Conservation (phyloP, 2,888 invertebrate species). For the Drosophila pegasa region DNA sequence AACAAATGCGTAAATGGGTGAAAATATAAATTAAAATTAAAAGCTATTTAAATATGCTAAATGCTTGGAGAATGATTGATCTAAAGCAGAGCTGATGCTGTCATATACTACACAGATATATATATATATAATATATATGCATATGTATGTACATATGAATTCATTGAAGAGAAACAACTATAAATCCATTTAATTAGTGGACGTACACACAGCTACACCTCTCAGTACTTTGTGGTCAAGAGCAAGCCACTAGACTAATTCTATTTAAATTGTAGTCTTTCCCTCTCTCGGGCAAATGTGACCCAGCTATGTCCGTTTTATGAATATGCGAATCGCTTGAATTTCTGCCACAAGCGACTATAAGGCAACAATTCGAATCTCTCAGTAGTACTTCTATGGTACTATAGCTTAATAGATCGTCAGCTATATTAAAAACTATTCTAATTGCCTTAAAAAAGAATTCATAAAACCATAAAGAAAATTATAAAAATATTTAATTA, state of each 20-base stretch:
- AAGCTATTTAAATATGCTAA: background rate
- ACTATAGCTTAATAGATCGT: background rate
- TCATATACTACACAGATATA: background rate
- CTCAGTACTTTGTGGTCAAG: constrained; percentile 52
- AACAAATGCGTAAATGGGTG: constrained; percentile 8
- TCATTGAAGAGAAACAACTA: constrained; percentile 41
- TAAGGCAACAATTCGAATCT: constrained; percentile 26
- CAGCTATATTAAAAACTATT: background rate
- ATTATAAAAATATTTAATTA: background rate
- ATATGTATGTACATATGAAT: background rate
- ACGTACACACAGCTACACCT: background rate
- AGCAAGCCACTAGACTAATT: constrained; percentile 53
- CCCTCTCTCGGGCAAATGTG: constrained; percentile 32
- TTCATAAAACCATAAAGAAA: too few species aligned
- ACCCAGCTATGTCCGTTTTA: constrained; percentile 28
- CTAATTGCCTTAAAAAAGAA: too few species aligned
- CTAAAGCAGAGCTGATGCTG: background rate
- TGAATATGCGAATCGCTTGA: constrained; percentile 46
- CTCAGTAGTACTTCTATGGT: constrained; percentile 8
- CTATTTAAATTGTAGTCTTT: constrained; percentile 48
- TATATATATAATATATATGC: background rate
- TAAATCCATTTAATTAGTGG: constrained; percentile 42
- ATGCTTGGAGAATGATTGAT: constrained; percentile 7
- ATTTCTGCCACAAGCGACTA: constrained; percentile 49
- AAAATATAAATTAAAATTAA: constrained; percentile 6